A percentile compares a stretch with the other conserved stretches of the same genome.
These are phyloP conservation scores for Rhagonycha lutea DNA, from an alignment of 2,888 invertebrate species.

Conservation along the genomic window DNA sequence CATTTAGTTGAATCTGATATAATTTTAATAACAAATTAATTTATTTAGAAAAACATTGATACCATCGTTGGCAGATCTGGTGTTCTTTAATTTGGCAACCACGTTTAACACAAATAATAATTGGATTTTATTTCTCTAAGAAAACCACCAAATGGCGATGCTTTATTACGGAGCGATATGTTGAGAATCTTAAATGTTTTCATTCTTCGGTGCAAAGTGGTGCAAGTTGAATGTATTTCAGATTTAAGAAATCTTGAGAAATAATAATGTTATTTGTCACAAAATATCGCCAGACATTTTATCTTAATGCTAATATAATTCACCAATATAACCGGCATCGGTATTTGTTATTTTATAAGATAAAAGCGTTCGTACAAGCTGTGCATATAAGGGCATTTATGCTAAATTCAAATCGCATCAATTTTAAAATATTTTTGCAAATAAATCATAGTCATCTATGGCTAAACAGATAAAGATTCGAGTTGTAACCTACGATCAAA, in stretches of 20 bases:
- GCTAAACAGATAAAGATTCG: slow-evolving; percentile 30
- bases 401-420: slow-evolving; percentile 8
- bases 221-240: neutral
- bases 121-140: neutral
- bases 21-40: neutral
- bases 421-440: slow-evolving; percentile 4
- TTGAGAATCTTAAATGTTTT: neutral
- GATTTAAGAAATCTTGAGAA: neutral
- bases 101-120: neutral
- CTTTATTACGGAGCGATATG: neutral
- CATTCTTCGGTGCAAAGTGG: neutral
- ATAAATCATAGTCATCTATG: slow-evolving; percentile 21
- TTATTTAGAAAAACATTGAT: neutral
- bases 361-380: neutral
- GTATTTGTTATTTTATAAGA: neutral
- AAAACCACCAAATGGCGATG: neutral
- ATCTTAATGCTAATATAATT: neutral
- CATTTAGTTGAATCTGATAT: neutral
- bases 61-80: neutral
- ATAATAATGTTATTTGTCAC: neutral
- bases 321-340: neutral
- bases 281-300: neutral
- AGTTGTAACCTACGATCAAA: slow-evolving; percentile 29
- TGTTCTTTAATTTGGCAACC: neutral
- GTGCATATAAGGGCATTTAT: neutral